These are phyloP conservation scores for Trachemys scripta DNA, from an alignment of 2,113 vertebrate species.

Conservation along the genomic window DNA sequence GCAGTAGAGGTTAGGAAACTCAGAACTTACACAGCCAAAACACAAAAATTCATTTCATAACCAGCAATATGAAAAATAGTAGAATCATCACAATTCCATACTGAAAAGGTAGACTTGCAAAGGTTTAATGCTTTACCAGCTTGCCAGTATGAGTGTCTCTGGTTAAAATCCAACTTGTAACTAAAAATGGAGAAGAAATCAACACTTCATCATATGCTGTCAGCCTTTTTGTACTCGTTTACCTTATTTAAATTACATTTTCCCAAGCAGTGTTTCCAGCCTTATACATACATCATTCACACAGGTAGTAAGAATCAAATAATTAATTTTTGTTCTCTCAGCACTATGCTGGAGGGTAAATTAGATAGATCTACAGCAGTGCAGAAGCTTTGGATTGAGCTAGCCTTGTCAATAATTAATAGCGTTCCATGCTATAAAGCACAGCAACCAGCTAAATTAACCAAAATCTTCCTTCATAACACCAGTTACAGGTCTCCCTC, in stretches of 20 bases:
- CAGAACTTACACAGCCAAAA: neutral
- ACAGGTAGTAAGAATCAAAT: accelerated
- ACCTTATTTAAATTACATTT: neutral
- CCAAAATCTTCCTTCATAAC: neutral
- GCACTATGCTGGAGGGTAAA: neutral
- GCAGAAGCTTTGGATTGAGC: conserved; percentile 17
- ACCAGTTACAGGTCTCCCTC: neutral
- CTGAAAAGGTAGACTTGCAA: neutral
- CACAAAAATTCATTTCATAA: neutral
- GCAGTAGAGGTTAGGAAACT: neutral
- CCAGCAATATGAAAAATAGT: neutral
- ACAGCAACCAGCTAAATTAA: conserved; percentile 41
- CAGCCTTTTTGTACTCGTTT: neutral
- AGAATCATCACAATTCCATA: neutral
- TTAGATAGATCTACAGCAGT: neutral
- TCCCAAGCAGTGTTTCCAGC: accelerated
- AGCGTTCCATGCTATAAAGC: neutral
- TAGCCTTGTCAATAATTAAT: conserved; percentile 51
- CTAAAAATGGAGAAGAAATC: neutral
- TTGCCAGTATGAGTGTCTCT: neutral
- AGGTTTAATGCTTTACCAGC: neutral
- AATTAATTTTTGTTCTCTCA: neutral
- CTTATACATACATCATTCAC: neutral
- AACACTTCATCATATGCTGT: neutral
- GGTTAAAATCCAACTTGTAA: neutral